Base-by-base conservation (phyloP, 2,797 vertebrate species). In the Cyprinella venusta region DNA sequence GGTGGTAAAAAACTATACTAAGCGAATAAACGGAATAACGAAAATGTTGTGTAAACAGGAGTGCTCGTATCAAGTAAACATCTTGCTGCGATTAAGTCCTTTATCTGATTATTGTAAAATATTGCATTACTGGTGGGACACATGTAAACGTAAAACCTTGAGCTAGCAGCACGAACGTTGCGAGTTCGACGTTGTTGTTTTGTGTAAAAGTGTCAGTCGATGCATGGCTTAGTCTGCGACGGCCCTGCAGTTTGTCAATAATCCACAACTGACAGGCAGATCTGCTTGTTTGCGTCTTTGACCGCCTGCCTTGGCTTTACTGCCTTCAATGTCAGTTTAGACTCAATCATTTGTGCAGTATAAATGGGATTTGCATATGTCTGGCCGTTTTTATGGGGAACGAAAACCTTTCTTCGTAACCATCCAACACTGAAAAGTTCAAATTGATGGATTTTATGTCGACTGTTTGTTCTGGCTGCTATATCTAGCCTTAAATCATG, bases 301-400 rank as follows among this genome's bases (percentile, higher is more conserved):
- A 36, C 36, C 36, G 5, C 6, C 36, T 36, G 36, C 36, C 36
- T 36, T 36, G 36, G 36, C 36, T 36, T 36, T 36, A 36, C 36
- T 36, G 36, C 36, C 36, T 36, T 36, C 36, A 36, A 36, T 36
- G 36, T 0, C 63, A 56, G 74, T 68, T 19, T 83, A 26, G 84
- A 30, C 30, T 76, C 77, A 76, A 86, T 88, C 80, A 87, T 81
- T 86, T 84, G 70, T 82, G 80, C 69, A 72, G 84, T 76, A 52
- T 85, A 70, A 89, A 85, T 76, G 50, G 77, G 80, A 87, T 87
- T 85, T 89, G 65, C 83, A 85, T 86, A 84, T 83, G 56, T 56
- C 80, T 81, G 65, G 67, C 83, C 63, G 76, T 85, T 84, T 76
- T 48, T 68, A 78, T 30, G 79, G 54, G 40, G 18, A 80, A 52